These are phyloP conservation scores for Achatina immaculata DNA, from an alignment of 1,140 invertebrate species.

Conservation along the genomic window DNA sequence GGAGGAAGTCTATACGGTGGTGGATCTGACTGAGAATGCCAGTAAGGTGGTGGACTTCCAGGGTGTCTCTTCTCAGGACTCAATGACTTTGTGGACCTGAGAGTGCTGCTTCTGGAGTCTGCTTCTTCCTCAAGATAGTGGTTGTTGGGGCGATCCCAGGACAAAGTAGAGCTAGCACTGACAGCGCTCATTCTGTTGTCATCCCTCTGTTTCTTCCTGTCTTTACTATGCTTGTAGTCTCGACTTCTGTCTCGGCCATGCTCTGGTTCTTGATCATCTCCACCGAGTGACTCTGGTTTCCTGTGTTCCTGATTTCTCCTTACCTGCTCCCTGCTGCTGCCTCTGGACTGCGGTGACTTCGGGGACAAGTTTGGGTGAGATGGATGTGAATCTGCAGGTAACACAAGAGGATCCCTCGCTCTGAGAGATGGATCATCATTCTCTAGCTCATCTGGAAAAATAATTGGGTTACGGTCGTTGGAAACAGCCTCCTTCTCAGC, in stretches of 20 bases:
- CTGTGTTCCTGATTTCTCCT: neutral
- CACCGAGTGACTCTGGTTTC: neutral
- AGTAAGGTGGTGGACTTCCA: conserved; percentile 27
- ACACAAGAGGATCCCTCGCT: conserved; percentile 44
- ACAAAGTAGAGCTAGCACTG: conserved; percentile 37
- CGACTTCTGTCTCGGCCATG: neutral
- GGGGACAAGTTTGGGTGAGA: neutral
- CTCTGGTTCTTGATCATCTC: neutral
- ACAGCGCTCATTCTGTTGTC: conserved; percentile 18
- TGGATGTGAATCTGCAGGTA: conserved; percentile 44
- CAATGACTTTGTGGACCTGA: neutral
- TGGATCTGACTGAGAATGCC: conserved; percentile 41
- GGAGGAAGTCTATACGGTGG: conserved; percentile 54
- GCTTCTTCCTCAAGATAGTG: conserved; percentile 36
- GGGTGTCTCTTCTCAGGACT: conserved; percentile 28
- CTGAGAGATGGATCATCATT: conserved; percentile 46
- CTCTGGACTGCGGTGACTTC: neutral
- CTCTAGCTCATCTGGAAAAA: conserved; percentile 55
- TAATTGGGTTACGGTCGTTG: conserved; percentile 54
- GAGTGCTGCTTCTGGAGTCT: conserved; percentile 17
- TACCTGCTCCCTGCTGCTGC: neutral
- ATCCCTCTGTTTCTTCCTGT: conserved; percentile 3
- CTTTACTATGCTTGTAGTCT: neutral
- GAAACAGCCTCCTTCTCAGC: conserved; percentile 50
- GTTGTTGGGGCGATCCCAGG: conserved; percentile 29